Percentiles rank a stretch among this genome's conserved stretches.
Evolutionary conservation across 2,888 invertebrate genomes (phyloP).

Genomic region (Drosophila stalkeri): DNA sequence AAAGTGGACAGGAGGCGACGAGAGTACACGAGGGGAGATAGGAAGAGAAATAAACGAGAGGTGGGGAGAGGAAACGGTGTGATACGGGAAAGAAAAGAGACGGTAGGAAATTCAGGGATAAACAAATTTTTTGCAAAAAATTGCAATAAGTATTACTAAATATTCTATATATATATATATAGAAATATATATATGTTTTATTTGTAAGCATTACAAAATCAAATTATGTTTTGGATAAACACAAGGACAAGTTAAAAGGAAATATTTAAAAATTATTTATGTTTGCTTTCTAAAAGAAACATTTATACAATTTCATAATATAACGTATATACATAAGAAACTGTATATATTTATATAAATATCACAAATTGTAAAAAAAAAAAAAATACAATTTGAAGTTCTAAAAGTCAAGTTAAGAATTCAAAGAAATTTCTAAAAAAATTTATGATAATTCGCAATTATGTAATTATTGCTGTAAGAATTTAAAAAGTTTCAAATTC

Average conservation of each 20-base stretch:
- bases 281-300: too few species aligned
- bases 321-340: not conserved
- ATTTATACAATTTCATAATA: too few species aligned
- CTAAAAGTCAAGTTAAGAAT: not conserved
- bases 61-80: not conserved
- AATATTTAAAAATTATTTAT: too few species aligned
- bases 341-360: not conserved
- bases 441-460: not conserved
- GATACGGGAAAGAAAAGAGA: not conserved
- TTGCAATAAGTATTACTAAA: not conserved
- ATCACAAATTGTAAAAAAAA: not conserved
- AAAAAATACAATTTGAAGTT: not conserved
- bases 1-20: not conserved
- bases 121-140: not conserved
- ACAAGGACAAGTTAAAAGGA: too few species aligned
- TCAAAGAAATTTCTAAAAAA: not conserved
- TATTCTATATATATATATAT: not conserved
- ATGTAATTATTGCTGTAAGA: not conserved
- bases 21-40: not conserved
- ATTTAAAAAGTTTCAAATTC: not conserved
- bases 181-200: not conserved
- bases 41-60: not conserved
- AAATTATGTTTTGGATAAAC: not conserved
- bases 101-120: not conserved
- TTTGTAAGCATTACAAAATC: not conserved